Conservation (phyloP, 2,888 invertebrate species). For the Chaetogeoica ovagalla region DNA sequence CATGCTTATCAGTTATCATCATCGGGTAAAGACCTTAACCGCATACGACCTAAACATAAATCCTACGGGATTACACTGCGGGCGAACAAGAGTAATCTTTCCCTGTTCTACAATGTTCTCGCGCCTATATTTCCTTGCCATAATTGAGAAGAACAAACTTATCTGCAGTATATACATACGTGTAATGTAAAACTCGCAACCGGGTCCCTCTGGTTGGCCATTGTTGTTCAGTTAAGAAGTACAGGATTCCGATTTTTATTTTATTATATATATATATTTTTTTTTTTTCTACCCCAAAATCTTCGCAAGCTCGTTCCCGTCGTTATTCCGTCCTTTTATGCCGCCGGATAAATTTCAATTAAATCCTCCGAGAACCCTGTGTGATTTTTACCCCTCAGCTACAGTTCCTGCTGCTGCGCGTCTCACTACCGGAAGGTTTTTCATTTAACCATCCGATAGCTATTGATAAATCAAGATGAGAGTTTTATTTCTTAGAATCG, state of each 20-base stretch:
- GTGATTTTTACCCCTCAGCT: neutral
- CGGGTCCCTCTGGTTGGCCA: neutral
- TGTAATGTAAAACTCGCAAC: neutral
- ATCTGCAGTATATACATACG: neutral
- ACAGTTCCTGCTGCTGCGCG: too few species aligned
- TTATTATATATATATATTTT: too few species aligned
- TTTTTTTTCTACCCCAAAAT: too few species aligned
- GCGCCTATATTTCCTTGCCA: neutral
- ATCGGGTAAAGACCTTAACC: neutral
- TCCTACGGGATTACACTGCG: conserved; percentile 1
- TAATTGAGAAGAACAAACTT: neutral
- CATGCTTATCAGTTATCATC: neutral
- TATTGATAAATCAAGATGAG: neutral
- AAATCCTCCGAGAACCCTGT: neutral
- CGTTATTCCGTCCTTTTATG: neutral
- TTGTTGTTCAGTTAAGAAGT: too few species aligned
- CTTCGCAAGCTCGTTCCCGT: too few species aligned
- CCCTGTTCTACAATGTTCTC: neutral
- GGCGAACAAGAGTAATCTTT: conserved; percentile 4
- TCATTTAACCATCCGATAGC: neutral
- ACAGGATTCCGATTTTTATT: neutral
- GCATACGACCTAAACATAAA: conserved; percentile 2
- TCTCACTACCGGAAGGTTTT: neutral
- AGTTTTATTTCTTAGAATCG: neutral
- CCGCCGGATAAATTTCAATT: conserved; percentile 10